Conservation (phyloP, 1,140 invertebrate species). For the Panagrolaimus sp. region DNA sequence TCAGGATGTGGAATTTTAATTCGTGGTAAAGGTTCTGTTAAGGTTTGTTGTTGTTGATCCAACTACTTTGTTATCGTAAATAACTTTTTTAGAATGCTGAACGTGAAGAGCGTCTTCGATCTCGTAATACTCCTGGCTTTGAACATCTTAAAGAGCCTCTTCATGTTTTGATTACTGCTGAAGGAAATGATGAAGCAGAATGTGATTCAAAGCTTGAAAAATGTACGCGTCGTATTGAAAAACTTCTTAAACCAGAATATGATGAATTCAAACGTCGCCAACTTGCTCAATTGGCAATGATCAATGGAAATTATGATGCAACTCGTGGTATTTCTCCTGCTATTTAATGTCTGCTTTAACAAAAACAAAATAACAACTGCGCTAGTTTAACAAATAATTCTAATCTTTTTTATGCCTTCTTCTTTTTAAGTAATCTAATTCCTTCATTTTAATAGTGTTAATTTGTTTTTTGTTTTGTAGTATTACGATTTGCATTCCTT, state of each 20-base stretch:
- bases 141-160: constrained; percentile 97
- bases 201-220: constrained; percentile 28
- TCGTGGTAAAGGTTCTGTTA: constrained; percentile 95
- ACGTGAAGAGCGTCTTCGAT: constrained; percentile 22
- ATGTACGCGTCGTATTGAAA: constrained; percentile 20
- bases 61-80: constrained; percentile 28
- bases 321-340: too few species aligned
- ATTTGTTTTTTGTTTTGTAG: constrained; percentile 3
- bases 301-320: constrained; percentile 32
- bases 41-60: constrained; percentile 76
- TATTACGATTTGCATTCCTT: not conserved
- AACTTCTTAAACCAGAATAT: constrained; percentile 37
- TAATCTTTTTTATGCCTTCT: not conserved
- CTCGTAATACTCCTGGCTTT: constrained; percentile 95
- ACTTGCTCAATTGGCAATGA: constrained; percentile 41
- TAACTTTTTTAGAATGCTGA: not conserved
- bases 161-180: constrained; percentile 75
- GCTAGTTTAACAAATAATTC: not conserved
- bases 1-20: constrained; percentile 99
- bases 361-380: not conserved
- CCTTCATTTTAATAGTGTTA: not conserved
- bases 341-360: too few species aligned
- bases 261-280: constrained; percentile 47
- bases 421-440: not conserved
- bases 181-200: constrained; percentile 18